Base-by-base conservation (phyloP, 2,888 invertebrate genomes). In the Hirtodrosophila alboralis region DNA sequence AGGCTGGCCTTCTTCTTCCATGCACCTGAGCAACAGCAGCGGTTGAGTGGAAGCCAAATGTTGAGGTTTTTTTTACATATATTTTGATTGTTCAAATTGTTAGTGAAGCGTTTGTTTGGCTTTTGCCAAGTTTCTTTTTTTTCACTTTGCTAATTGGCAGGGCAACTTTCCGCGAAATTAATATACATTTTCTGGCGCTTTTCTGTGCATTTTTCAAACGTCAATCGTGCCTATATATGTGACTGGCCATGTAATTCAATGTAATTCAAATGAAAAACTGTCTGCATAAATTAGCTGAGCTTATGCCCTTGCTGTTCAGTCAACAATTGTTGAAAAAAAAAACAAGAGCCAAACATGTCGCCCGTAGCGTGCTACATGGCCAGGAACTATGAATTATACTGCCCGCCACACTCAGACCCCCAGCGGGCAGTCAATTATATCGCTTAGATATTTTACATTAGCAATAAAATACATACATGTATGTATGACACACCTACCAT, bases 381-480 rank as follows among this genome's bases (percentile, higher is more conserved):
- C 23, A 43, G 31, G 45, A n/a, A 30, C 62, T 14, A 8, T 16
- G 40, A 18, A 52, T 41, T 31, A 27, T 49, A 45, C 31, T 40
- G 44, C 12, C 36, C 34, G 36, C 14, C 38, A 12, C 34, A 28
- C 30, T 30, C 38, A 14, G 30, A 30, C 48, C 48, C 43, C 36
- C 62, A 30, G 49, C 56, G 61, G 56, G 52, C 58, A 65, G 81
- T 68, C 86, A 79, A 79, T 85, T 85, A 86, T 86, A 58, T 69
- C 61, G 84, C 51, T 76, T 76, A 73, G 69, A 57, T 74, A 73
- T 73, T 86, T 76, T 47, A 85, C 72, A 84, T 74, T 52, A 75
- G 59, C 78, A 81, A 84, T 78, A 77, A 77, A 78, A 23, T 23
- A 23, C 23, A 73, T 76, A n/a, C n/a, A 72, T 49, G 30, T 34